Evolutionary conservation across 1,140 invertebrate genomes (phyloP).

Genomic region (Pseudachorutes palmiensis): DNA sequence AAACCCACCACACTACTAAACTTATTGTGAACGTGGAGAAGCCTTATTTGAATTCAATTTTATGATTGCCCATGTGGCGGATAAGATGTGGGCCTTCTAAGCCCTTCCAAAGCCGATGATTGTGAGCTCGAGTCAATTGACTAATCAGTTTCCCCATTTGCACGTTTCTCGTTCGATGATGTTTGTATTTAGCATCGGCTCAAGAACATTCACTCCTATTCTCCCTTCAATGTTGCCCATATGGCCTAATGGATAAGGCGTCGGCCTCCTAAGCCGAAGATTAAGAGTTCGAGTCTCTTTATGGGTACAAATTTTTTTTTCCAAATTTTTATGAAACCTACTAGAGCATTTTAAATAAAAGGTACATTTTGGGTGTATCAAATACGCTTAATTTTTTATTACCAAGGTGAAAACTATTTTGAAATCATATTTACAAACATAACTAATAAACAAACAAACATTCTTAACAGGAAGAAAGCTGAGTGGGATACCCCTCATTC

Average conservation of each 20-base stretch:
- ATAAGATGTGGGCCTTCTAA: not conserved
- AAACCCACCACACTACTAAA: too few species aligned
- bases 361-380: too few species aligned
- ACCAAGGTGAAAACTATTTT: too few species aligned
- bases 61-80: too few species aligned
- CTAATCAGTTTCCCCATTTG: not conserved
- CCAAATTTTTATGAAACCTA: too few species aligned
- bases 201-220: not conserved
- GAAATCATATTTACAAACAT: too few species aligned
- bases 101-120: not conserved
- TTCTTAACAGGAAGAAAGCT: too few species aligned
- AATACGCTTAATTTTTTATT: too few species aligned
- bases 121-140: not conserved
- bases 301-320: too few species aligned
- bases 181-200: not conserved
- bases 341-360: too few species aligned
- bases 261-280: constrained; percentile 69
- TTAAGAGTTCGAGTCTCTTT: constrained; percentile 67
- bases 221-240: not conserved
- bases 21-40: not conserved
- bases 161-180: not conserved
- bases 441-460: too few species aligned
- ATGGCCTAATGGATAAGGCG: constrained; percentile 42
- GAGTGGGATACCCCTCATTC: too few species aligned
- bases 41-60: not conserved